Evolutionary conservation across 2,888 invertebrate species (phyloP).

Genomic region (Nudaria mundana): DNA sequence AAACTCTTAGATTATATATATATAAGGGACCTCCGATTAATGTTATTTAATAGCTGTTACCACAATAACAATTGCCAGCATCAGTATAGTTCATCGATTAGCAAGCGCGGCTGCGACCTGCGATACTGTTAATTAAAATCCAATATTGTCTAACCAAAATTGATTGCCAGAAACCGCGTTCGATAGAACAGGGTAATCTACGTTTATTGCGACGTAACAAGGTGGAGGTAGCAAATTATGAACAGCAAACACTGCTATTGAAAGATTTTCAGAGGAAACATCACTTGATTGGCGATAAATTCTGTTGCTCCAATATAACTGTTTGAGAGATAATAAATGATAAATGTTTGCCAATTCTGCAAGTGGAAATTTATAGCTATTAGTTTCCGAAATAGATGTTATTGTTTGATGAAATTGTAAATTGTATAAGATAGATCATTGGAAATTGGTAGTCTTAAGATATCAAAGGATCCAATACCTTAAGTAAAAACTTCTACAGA

Average conservation of each 20-base stretch:
- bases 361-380: no score
- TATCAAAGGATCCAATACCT: no score
- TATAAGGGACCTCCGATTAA: no score
- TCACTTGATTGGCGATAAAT: background rate
- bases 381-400: no score
- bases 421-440: no score
- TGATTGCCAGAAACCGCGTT: conserved; percentile 66
- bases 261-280: conserved; percentile 8
- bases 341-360: background rate
- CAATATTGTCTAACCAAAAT: conserved; percentile 80
- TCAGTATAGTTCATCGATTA: conserved; percentile 55
- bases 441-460: no score
- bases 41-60: conserved; percentile 44
- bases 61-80: conserved; percentile 51
- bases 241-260: conserved; percentile 24
- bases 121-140: conserved; percentile 79
- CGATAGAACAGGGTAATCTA: conserved; percentile 38
- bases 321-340: background rate
- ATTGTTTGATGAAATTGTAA: no score
- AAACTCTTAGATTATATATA: no score
- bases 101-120: conserved; percentile 46
- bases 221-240: conserved; percentile 28
- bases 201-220: conserved; percentile 32
- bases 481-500: no score
- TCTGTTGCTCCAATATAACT: background rate